A percentile compares a stretch with the other conserved stretches of the same genome.
Conservation (phyloP, 2,113 vertebrate species). For the Psilopsiagon aurifrons region DNA sequence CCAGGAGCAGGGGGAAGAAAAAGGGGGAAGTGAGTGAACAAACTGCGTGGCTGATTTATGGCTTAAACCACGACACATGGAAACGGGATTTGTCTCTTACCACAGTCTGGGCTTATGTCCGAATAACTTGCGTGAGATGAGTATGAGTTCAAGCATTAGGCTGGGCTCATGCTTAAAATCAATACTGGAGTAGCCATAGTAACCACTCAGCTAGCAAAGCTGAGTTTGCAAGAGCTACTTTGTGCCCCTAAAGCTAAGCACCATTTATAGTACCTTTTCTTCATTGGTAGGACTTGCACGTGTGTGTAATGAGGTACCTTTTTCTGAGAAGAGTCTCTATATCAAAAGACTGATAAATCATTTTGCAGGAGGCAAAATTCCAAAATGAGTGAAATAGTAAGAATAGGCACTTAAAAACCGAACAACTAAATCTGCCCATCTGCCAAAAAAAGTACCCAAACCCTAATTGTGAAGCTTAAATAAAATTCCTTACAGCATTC, state of each 20-base stretch:
- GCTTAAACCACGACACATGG: too few species aligned
- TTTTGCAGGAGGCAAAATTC: neutral
- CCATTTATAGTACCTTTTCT: neutral
- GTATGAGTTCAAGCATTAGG: neutral
- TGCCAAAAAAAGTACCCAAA: accelerated
- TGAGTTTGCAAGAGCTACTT: neutral
- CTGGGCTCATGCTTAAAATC: neutral
- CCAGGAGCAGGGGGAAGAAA: too few species aligned
- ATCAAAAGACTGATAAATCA: neutral
- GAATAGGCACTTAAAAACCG: neutral
- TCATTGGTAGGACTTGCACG: neutral
- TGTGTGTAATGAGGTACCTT: accelerated
- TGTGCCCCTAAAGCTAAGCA: neutral
- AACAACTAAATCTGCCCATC: neutral
- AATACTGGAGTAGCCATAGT: neutral
- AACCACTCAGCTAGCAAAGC: neutral
- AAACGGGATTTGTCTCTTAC: neutral
- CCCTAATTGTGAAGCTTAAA: neutral
- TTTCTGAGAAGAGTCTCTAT: neutral
- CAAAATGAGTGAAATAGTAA: neutral
- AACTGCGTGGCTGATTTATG: too few species aligned
- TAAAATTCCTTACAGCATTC: neutral
- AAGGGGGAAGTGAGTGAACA: too few species aligned
- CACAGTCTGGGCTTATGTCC: neutral
- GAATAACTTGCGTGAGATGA: neutral